Base-by-base conservation (phyloP, 2,888 invertebrate genomes). In the Rhamphomyia laevipes region DNA sequence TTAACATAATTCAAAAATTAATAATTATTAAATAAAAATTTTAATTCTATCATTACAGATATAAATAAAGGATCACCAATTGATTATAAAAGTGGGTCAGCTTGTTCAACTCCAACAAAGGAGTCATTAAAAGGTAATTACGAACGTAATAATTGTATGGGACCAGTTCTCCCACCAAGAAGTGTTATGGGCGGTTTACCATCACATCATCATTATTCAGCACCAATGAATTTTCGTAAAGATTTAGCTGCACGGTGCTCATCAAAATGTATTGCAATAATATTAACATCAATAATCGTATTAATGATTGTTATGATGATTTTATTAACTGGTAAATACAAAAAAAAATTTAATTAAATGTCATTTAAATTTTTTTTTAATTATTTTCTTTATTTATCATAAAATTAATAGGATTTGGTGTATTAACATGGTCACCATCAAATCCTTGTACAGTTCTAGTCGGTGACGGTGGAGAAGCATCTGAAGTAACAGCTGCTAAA, bases 241-340 rank as follows among this genome's bases (percentile, higher is more conserved):
- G 87, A 86, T 60, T 75, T 89, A 61, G 82, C 86, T 50, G 84
- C 87, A 59, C 78, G 81, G 62, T 94, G 94, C 73, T 87, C 89
- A 55, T 93, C 93, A 89, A 87, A 87, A 71, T 89, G 92, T 73
- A 83, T 90, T 59, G 90, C 92, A 56, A 86, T 94, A 66, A 81
- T 86, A 58, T 85, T 90, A 67, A 84, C 91, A 66, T 79, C 88
- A 71, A 77, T 91, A 61, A 83, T 87, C 60, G 81, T 88, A 61
- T 78, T 88, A 63, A 77, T 93, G 60, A 80, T 85, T 63, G 85
- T 89, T 57, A 84, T 87, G 57, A 77, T 91, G 58, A 82, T 86
- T 59, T 90, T 90, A 74, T 83, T 93, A 74, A 85, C 87, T 75
- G 89, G 91, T 91, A 73, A 70, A 49, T 27, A 6, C 12, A 17